These are phyloP conservation scores for Apodemia zela DNA, from an alignment of 2,888 invertebrate species.

Conservation along the genomic window DNA sequence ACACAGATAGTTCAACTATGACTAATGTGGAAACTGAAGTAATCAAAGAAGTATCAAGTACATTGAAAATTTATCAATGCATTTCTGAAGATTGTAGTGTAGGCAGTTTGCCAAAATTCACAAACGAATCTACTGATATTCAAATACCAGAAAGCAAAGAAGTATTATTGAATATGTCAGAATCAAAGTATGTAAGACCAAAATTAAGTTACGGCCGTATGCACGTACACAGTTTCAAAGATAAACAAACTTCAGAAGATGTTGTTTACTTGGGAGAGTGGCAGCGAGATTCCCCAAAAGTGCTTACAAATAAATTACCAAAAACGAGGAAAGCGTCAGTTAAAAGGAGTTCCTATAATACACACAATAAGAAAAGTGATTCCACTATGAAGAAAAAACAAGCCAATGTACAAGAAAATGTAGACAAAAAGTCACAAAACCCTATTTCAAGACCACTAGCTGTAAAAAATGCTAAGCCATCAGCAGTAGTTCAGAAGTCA, in stretches of 20 bases:
- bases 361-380: neutral
- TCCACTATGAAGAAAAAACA: neutral
- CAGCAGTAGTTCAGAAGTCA: neutral
- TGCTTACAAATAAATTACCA: conserved; percentile 36
- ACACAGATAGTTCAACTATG: conserved; percentile 36
- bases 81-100: conserved; percentile 37
- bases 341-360: neutral
- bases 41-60: conserved; percentile 38
- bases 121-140: conserved; percentile 36
- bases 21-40: conserved; percentile 37
- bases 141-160: conserved; percentile 34
- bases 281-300: conserved; percentile 47
- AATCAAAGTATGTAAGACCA: conserved; percentile 36
- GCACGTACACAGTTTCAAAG: conserved; percentile 63
- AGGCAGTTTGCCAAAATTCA: conserved; percentile 24
- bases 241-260: conserved; percentile 55
- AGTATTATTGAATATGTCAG: conserved; percentile 28
- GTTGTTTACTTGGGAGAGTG: conserved; percentile 67
- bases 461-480: conserved; percentile 11
- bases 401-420: neutral
- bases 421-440: neutral
- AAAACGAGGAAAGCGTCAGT: conserved; percentile 22
- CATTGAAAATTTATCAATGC: conserved; percentile 40
- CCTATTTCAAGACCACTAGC: conserved; percentile 1
- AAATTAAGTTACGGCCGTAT: conserved; percentile 56